Percentiles rank a stretch among this genome's conserved stretches.
phyloP scores from a whole-genome alignment of 2,797 vertebrate genomes.

The Dermochelys coriacea region DNA sequence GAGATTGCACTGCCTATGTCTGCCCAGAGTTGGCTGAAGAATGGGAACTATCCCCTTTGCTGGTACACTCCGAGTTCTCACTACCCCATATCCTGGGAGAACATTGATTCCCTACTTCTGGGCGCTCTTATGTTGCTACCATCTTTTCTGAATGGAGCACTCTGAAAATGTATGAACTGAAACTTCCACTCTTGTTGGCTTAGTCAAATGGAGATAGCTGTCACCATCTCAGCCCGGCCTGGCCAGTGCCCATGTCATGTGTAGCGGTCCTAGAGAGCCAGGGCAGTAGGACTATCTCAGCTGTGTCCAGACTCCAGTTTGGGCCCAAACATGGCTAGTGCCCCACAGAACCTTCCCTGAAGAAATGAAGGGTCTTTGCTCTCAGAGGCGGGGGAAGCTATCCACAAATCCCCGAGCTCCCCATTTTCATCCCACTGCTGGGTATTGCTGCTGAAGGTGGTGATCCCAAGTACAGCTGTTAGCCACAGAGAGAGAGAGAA shows the following conservation, averaged over 20 bases:
- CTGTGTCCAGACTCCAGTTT: background rate
- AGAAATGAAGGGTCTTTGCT: too few species aligned
- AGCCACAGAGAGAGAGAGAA: background rate
- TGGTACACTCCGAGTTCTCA: background rate
- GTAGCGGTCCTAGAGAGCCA: background rate
- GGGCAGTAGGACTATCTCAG: background rate
- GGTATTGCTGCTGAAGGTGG: background rate
- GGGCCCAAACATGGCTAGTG: background rate
- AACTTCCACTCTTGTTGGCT: background rate
- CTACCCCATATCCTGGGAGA: background rate
- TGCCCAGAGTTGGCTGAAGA: background rate
- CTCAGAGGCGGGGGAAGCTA: too few species aligned
- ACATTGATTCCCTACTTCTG: background rate
- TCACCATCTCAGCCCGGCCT: background rate
- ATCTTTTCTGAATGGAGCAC: background rate
- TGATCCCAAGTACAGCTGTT: background rate
- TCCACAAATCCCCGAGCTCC: background rate
- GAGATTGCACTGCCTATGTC: too few species aligned
- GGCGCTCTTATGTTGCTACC: background rate
- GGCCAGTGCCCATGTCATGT: background rate
- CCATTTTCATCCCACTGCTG: background rate
- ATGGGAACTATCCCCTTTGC: background rate
- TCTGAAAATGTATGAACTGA: background rate
- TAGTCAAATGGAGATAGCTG: background rate
- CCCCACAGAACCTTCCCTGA: background rate